Percentiles rank a stretch among this genome's conserved stretches.
phyloP scores from a whole-genome alignment of 2,113 vertebrate genomes.

The Nesoenas mayeri region DNA sequence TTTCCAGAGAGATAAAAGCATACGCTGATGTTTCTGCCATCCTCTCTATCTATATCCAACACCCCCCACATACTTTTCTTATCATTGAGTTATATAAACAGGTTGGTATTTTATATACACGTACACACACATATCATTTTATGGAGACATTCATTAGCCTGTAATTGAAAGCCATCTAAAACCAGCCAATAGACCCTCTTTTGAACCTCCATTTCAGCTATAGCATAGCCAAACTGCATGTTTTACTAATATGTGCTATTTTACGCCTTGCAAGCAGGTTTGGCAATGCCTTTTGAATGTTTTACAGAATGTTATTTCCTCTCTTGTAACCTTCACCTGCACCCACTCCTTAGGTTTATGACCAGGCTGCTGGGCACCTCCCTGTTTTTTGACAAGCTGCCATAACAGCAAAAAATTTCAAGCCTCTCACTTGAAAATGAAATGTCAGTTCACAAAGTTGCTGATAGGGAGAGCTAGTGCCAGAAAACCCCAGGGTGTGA shows the following conservation, averaged over 20 bases:
- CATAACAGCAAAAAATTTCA: conserved; percentile 48
- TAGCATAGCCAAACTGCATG: background rate
- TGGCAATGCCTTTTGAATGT: background rate
- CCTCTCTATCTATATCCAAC: background rate
- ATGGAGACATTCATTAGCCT: background rate
- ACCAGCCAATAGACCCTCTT: background rate
- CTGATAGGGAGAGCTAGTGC: conserved; percentile 30
- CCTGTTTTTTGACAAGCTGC: background rate
- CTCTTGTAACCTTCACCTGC: background rate
- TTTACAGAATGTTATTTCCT: background rate
- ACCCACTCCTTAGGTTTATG: background rate
- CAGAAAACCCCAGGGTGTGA: conserved; percentile 18
- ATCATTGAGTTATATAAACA: background rate
- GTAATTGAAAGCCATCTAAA: background rate
- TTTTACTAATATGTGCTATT: background rate
- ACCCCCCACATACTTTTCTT: background rate
- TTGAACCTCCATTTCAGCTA: background rate
- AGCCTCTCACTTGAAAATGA: conserved; percentile 16
- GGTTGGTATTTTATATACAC: background rate
- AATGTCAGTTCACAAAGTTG: conserved; percentile 11
- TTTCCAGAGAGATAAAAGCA: background rate
- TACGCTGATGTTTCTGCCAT: background rate
- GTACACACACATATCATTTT: background rate
- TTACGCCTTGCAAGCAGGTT: background rate
- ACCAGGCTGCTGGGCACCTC: background rate